phyloP scores from a whole-genome alignment of 2,888 invertebrate species.

The Apeira syringaria region DNA sequence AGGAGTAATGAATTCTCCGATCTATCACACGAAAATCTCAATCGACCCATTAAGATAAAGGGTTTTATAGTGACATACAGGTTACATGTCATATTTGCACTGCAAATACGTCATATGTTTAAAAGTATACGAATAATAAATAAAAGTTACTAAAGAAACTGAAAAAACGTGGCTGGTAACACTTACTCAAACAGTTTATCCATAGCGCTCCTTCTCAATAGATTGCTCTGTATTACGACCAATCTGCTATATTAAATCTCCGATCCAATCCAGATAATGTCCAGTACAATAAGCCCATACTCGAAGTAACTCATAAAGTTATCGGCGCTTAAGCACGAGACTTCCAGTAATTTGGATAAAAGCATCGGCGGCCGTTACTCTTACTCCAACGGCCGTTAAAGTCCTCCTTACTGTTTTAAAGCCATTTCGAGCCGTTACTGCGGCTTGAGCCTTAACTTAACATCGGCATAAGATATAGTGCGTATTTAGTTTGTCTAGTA shows the following conservation, averaged over 20 bases:
- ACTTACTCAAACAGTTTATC: too few species aligned
- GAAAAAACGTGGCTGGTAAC: too few species aligned
- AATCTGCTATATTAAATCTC: slow-evolving; percentile 9
- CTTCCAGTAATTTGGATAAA: slow-evolving; percentile 25
- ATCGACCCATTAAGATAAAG: too few species aligned
- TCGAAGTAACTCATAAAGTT: slow-evolving; percentile 29
- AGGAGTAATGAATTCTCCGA: too few species aligned
- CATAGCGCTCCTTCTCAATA: too few species aligned
- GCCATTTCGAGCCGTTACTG: slow-evolving; percentile 13
- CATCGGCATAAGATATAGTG: not conserved
- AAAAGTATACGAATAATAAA: too few species aligned
- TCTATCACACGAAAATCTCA: too few species aligned
- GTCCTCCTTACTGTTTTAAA: slow-evolving; percentile 26
- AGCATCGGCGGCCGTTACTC: slow-evolving; percentile 17
- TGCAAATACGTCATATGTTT: too few species aligned
- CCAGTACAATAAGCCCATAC: slow-evolving; percentile 27
- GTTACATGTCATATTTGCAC: too few species aligned
- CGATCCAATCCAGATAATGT: slow-evolving; percentile 45
- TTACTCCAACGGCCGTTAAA: slow-evolving; percentile 17
- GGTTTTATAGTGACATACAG: too few species aligned
- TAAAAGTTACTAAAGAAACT: too few species aligned
- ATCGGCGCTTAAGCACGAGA: slow-evolving; percentile 17
- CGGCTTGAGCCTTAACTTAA: not conserved
- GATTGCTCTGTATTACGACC: too few species aligned
- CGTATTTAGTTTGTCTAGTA: slow-evolving; percentile 4